Conservation (phyloP, 2,888 invertebrate genomes). For the Argyra leucocephala region DNA sequence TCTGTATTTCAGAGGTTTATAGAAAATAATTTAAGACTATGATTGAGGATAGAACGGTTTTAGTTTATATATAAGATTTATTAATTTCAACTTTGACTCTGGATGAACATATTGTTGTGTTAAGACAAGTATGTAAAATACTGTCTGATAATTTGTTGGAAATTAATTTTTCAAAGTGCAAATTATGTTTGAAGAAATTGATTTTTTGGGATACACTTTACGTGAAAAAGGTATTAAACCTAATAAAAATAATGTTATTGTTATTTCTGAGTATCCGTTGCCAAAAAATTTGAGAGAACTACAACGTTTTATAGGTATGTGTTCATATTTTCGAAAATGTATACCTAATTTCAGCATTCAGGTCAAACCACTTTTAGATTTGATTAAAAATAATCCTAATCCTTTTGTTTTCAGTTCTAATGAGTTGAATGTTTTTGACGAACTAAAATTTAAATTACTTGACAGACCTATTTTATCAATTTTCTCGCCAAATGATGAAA, state of each 20-base stretch:
- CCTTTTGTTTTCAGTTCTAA: constrained; percentile 9
- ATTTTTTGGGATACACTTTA: constrained; percentile 11
- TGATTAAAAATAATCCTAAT: constrained; percentile 7
- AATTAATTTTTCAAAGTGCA: constrained; percentile 10
- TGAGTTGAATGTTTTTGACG: constrained; percentile 9
- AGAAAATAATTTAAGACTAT: neutral
- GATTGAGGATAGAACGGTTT: neutral
- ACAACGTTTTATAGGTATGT: constrained; percentile 27
- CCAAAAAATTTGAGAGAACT: constrained; percentile 24
- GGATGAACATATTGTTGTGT: constrained; percentile 4
- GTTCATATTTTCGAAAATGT: constrained; percentile 28
- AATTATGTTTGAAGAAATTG: constrained; percentile 8
- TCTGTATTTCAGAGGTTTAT: constrained; percentile 8
- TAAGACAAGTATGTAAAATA: neutral
- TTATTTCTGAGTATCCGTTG: constrained; percentile 23
- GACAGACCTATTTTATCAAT: constrained; percentile 26
- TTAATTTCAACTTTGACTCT: constrained; percentile 10
- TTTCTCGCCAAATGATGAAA: constrained; percentile 26
- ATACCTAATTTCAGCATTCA: constrained; percentile 24
- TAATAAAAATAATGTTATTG: constrained; percentile 13
- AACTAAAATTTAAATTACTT: constrained; percentile 10
- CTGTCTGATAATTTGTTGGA: neutral
- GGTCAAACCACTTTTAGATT: constrained; percentile 13
- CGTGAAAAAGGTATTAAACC: neutral
- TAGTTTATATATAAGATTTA: constrained; percentile 14